Conservation (phyloP, 2,113 vertebrate genomes). For the Ceyx melanurus region DNA sequence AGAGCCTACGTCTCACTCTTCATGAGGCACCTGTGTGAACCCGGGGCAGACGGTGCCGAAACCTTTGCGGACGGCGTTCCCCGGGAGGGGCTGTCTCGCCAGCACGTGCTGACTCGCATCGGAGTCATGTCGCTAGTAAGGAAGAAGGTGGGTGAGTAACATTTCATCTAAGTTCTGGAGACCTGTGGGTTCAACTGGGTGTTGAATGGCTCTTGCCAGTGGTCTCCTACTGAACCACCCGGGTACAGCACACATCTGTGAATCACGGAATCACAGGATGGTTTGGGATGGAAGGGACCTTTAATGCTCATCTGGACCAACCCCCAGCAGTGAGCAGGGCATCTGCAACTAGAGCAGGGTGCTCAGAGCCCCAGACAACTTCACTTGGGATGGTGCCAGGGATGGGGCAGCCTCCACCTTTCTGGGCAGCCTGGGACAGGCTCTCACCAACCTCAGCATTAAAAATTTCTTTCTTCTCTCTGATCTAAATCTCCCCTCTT, state of each 20-base stretch:
- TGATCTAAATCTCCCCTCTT: neutral
- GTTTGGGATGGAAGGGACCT: neutral
- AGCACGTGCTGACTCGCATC: conserved; percentile 95
- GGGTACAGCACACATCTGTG: fast-evolving
- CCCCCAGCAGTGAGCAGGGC: neutral
- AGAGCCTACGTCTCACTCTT: conserved; percentile 97
- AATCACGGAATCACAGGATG: neutral
- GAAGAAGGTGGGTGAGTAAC: conserved; percentile 89
- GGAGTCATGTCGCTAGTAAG: conserved; percentile 98
- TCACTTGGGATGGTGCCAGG: neutral
- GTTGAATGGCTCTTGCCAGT: neutral
- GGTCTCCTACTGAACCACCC: no score
- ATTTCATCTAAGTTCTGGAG: neutral
- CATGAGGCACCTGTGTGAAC: conserved; percentile 97
- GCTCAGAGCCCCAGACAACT: neutral
- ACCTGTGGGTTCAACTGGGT: fast-evolving
- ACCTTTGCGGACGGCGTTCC: conserved; percentile 96
- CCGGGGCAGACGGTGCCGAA: conserved; percentile 91
- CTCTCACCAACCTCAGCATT: neutral
- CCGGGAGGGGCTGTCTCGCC: conserved; percentile 92
- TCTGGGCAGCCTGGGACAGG: neutral
- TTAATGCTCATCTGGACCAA: neutral
- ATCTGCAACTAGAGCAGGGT: neutral
- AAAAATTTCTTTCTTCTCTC: neutral
- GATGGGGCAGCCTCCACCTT: neutral